A percentile compares a stretch with the other conserved stretches of the same genome.
These are phyloP conservation scores for Arenaria interpres DNA, from an alignment of 2,113 vertebrate genomes.

Conservation along the genomic window DNA sequence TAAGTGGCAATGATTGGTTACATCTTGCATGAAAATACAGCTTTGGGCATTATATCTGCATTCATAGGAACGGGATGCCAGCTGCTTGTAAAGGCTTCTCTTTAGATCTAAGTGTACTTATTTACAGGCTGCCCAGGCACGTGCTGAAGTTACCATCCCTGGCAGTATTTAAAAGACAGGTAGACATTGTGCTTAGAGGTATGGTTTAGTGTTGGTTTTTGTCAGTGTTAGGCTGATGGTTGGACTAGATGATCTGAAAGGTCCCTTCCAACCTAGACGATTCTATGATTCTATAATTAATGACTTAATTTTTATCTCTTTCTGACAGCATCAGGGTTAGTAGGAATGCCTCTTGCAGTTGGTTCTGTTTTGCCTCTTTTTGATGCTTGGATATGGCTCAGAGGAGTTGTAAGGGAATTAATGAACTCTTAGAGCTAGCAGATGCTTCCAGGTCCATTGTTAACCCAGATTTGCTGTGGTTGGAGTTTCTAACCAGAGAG, in stretches of 20 bases:
- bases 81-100: not conserved
- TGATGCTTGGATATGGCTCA: not conserved
- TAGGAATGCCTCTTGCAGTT: not conserved
- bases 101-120: not conserved
- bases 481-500: not conserved
- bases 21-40: not conserved
- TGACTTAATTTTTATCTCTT: not conserved
- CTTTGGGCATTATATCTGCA: not conserved
- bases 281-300: not conserved
- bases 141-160: no score
- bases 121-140: no score
- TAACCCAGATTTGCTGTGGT: not conserved
- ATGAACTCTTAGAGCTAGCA: not conserved
- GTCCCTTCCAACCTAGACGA: no score
- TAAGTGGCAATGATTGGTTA: not conserved
- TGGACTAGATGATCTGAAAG: no score
- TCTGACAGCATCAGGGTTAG: not conserved
- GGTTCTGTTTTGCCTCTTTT: not conserved
- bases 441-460: not conserved
- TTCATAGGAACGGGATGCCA: not conserved
- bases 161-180: no score
- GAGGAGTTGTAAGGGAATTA: not conserved
- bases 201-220: no score
- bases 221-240: no score
- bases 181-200: no score